A percentile compares a stretch with the other conserved stretches of the same genome.
Evolutionary conservation across 2,113 vertebrate species (phyloP).

Genomic region (Atractosteus spatula): DNA sequence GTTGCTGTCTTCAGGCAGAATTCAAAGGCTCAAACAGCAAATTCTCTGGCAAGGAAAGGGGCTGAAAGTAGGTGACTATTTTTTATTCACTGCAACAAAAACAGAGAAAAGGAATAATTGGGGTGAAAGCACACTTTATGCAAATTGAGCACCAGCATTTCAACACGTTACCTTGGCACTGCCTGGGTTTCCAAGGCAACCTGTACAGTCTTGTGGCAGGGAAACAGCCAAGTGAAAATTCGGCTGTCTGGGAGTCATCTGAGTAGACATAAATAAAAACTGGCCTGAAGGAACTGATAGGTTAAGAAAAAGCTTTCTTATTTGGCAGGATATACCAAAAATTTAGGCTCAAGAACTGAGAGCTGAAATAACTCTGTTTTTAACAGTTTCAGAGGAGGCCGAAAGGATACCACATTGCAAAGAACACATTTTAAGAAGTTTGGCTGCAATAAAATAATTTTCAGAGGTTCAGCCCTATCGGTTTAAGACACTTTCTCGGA

Average conservation of each 20-base stretch:
- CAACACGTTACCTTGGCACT: slow-evolving; percentile 3
- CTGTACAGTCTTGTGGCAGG: slow-evolving; percentile 11
- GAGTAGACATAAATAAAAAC: slow-evolving; percentile 7
- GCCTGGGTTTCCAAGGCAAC: slow-evolving; percentile 19
- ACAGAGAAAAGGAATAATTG: not conserved
- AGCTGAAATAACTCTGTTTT: not conserved
- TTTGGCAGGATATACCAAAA: not conserved
- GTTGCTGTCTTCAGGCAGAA: not conserved
- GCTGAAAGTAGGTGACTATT: not conserved
- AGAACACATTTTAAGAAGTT: not conserved
- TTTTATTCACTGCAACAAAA: not conserved
- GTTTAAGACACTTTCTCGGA: too few species aligned
- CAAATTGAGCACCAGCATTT: not conserved
- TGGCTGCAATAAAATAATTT: too few species aligned
- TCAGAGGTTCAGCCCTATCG: too few species aligned
- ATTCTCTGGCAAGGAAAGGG: not conserved
- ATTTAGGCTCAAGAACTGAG: not conserved
- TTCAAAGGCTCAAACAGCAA: not conserved
- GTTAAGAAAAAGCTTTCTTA: slow-evolving; percentile 17
- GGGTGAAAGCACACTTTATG: not conserved
- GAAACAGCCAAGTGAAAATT: not conserved
- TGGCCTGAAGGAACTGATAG: slow-evolving; percentile 8
- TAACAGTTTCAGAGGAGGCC: too few species aligned
- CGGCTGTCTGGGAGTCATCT: slow-evolving; percentile 8
- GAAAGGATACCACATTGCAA: not conserved